Conservation (phyloP, 1,140 invertebrate genomes). For the Spodoptera frugiperda region DNA sequence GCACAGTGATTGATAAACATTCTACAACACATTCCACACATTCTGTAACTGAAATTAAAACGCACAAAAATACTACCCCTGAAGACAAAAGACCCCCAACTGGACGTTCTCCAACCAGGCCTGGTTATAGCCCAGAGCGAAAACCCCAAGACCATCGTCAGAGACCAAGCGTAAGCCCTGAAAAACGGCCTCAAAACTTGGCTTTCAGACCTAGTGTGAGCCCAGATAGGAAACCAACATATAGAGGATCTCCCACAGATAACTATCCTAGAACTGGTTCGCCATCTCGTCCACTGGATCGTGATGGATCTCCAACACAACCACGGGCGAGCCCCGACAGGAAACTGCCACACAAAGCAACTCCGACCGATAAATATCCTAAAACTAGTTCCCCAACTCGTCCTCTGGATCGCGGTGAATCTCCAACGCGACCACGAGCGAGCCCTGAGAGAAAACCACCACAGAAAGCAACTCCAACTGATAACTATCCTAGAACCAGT, state of each 20-base stretch:
- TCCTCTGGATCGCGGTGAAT: conserved; percentile 12
- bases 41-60: conserved; percentile 65
- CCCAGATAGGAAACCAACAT: conserved; percentile 58
- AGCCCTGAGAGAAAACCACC: conserved; percentile 57
- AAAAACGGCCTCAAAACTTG: conserved; percentile 55
- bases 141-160: conserved; percentile 52
- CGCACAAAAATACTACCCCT: conserved; percentile 56
- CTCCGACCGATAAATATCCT: conserved; percentile 22
- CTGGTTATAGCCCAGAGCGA: conserved; percentile 58
- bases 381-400: conserved; percentile 5
- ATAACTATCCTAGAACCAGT: background rate
- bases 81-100: conserved; percentile 58
- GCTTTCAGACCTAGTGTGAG: conserved; percentile 56
- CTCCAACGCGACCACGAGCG: conserved; percentile 32
- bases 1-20: conserved; percentile 62
- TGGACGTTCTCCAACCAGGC: conserved; percentile 61
- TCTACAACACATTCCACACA: conserved; percentile 68
- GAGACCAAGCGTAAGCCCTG: conserved; percentile 60
- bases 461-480: conserved; percentile 16
- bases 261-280: conserved; percentile 46
- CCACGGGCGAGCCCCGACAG: conserved; percentile 48
- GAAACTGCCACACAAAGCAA: conserved; percentile 15
- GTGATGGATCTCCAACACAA: conserved; percentile 30
- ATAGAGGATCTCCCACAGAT: conserved; percentile 32
- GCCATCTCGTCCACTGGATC: conserved; percentile 33